phyloP scores from a whole-genome alignment of 2,797 vertebrate species.

The Clarias laeviceps region DNA sequence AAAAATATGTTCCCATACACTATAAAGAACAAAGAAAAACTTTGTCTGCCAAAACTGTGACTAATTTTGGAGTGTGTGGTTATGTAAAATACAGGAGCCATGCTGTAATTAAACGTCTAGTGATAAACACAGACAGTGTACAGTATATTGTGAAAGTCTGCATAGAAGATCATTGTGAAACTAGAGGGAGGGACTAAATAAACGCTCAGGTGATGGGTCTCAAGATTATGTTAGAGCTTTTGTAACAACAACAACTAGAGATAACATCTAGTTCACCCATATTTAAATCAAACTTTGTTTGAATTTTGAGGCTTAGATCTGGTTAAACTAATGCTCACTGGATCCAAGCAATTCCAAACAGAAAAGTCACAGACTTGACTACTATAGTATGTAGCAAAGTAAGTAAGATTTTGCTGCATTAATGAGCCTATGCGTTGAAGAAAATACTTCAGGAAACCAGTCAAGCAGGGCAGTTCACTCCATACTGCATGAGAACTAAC shows the following conservation, averaged over 20 bases:
- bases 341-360: background rate
- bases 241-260: background rate
- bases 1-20: constrained; percentile 11
- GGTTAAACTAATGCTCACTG: background rate
- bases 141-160: constrained; percentile 9
- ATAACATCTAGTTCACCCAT: background rate
- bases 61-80: background rate
- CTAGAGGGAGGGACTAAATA: background rate
- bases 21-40: constrained; percentile 1
- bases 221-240: background rate
- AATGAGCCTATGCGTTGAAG: background rate
- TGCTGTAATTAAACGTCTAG: background rate
- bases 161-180: background rate
- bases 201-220: constrained; percentile 43
- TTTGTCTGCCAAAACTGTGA: background rate
- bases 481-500: background rate
- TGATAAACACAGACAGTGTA: background rate
- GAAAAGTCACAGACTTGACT: background rate
- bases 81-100: background rate
- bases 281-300: background rate
- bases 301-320: background rate
- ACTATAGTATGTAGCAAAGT: background rate
- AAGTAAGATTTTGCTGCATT: background rate
- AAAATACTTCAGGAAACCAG: background rate
- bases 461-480: constrained; percentile 30